Evolutionary conservation across 2,888 invertebrate genomes (phyloP).

Genomic region (Euphydryas editha): DNA sequence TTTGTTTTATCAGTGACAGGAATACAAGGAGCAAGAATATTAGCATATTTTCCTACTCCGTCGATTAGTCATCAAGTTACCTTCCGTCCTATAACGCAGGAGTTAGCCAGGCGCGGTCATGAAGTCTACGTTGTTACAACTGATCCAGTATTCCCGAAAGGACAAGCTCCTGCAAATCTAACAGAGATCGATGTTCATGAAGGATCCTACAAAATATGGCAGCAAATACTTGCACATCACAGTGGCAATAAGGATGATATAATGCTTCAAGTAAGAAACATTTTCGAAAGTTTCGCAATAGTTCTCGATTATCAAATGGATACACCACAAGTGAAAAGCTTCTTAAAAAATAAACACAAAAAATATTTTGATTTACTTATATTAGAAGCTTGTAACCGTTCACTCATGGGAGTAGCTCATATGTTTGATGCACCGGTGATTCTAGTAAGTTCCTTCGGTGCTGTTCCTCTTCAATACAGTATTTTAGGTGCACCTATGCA

Average conservation of each 20-base stretch:
- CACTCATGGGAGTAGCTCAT: slow-evolving; percentile 35
- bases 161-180: slow-evolving; percentile 48
- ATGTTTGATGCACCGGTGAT: slow-evolving; percentile 44
- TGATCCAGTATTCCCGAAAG: slow-evolving; percentile 50
- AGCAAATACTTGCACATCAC: slow-evolving; percentile 18
- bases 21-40: slow-evolving; percentile 46
- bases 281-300: slow-evolving; percentile 29
- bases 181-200: slow-evolving; percentile 60
- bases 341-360: slow-evolving; percentile 37
- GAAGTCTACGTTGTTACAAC: slow-evolving; percentile 60
- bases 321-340: slow-evolving; percentile 29
- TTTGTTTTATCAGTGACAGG: slow-evolving; percentile 6
- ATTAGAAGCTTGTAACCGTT: slow-evolving; percentile 44
- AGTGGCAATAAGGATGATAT: slow-evolving; percentile 21
- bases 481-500: slow-evolving; percentile 41
- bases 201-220: slow-evolving; percentile 46
- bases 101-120: slow-evolving; percentile 61
- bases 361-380: slow-evolving; percentile 40
- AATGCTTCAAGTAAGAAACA: slow-evolving; percentile 12
- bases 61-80: slow-evolving; percentile 61
- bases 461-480: slow-evolving; percentile 16
- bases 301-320: slow-evolving; percentile 36
- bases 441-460: slow-evolving; percentile 42
- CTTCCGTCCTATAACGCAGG: slow-evolving; percentile 54
- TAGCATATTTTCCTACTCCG: slow-evolving; percentile 51